These are phyloP conservation scores for Notodonta dromedarius DNA, from an alignment of 2,888 invertebrate species.

Conservation along the genomic window DNA sequence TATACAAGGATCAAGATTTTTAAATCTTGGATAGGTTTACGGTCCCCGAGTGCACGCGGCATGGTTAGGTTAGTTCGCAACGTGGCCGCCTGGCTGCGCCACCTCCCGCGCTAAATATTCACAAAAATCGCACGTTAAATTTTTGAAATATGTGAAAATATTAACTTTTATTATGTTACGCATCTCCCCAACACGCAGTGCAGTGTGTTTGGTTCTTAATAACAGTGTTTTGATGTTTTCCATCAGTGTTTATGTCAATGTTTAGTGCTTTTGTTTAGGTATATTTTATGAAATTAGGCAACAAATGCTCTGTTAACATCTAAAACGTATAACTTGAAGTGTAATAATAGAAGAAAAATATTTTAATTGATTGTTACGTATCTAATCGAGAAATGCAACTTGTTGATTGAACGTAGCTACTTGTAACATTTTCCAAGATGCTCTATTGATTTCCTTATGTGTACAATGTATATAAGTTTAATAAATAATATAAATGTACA, in stretches of 20 bases:
- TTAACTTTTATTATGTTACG: neutral
- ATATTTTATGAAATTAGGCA: neutral
- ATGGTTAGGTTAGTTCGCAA: conserved; percentile 82
- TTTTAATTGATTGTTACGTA: neutral
- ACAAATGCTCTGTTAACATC: too few species aligned
- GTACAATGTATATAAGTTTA: conserved; percentile 4
- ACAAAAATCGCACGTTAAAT: conserved; percentile 33
- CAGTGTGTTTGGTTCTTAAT: conserved; percentile 18
- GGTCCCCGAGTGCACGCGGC: conserved; percentile 65
- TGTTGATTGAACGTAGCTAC: conserved; percentile 32
- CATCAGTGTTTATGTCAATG: neutral
- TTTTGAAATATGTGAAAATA: conserved; percentile 24
- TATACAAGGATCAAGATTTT: conserved; percentile 66
- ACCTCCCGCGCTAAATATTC: conserved; percentile 60
- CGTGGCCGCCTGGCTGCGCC: conserved; percentile 77
- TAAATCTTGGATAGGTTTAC: conserved; percentile 51
- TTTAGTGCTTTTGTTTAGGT: neutral
- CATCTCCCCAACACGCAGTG: conserved; percentile 10
- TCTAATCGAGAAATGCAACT: conserved; percentile 41
- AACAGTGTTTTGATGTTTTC: conserved; percentile 2
- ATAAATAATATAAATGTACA: conserved; percentile 12
- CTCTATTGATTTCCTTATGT: neutral
- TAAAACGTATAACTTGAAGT: neutral
- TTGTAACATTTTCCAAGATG: neutral
- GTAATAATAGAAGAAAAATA: neutral